Evolutionary conservation across 1,140 invertebrate species (phyloP).

Genomic region (Bombus breviceps): DNA sequence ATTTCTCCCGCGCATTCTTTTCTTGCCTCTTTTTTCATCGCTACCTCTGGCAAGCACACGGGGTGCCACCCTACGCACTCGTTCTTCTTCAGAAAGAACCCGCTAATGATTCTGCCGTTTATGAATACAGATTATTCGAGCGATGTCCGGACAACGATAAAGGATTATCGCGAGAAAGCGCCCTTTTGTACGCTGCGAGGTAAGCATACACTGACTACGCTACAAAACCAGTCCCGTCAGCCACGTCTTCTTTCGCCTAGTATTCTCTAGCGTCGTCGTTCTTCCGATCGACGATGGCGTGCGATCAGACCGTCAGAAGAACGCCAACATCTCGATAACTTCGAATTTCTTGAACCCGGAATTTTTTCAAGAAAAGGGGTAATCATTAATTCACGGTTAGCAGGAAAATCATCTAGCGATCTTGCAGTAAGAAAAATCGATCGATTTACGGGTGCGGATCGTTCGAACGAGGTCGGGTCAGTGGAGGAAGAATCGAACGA

Average conservation of each 20-base stretch:
- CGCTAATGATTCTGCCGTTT: constrained; percentile 70
- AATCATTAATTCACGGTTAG: background rate
- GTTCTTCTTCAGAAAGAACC: constrained; percentile 30
- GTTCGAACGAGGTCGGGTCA: constrained; percentile 39
- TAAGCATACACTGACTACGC: constrained; percentile 8
- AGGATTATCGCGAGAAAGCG: constrained; percentile 66
- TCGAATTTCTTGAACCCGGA: background rate
- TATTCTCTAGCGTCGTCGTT: constrained; percentile 30
- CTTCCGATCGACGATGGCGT: background rate
- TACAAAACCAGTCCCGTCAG: constrained; percentile 48
- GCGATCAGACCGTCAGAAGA: background rate
- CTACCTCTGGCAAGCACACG: constrained; percentile 47
- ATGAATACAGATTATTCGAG: constrained; percentile 72
- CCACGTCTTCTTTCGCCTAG: constrained; percentile 58
- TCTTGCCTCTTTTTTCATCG: constrained; percentile 15
- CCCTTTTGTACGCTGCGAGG: constrained; percentile 40
- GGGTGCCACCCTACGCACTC: constrained; percentile 51
- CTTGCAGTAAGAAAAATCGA: background rate
- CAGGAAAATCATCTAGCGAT: background rate
- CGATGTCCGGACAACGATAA: constrained; percentile 63
- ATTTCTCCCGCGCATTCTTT: constrained; percentile 4
- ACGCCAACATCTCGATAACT: background rate
- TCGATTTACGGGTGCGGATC: background rate
- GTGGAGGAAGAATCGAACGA: constrained; percentile 15
- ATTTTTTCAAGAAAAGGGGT: background rate